Percentiles rank a stretch among this genome's conserved stretches.
Conservation (phyloP, 2,888 invertebrate species). For the Tipula helvola region DNA sequence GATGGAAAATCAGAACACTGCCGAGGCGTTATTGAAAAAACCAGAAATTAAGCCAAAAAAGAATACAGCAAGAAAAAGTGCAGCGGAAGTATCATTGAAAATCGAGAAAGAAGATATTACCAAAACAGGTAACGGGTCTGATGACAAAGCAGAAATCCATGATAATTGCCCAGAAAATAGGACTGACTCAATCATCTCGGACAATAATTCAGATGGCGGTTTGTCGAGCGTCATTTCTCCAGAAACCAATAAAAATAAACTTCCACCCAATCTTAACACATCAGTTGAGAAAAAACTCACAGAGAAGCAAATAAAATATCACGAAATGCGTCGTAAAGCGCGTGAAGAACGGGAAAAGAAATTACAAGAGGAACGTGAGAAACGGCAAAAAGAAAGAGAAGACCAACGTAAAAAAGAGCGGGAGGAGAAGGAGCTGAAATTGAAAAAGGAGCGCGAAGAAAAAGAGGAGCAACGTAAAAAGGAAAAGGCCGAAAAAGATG, state of each 20-base stretch:
- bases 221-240: background rate
- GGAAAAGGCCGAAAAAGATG: slow-evolving; percentile 20
- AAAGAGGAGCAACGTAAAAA: slow-evolving; percentile 18
- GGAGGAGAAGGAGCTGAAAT: slow-evolving; percentile 36
- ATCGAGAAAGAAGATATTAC: background rate
- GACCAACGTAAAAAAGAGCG: slow-evolving; percentile 42
- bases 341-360: slow-evolving; percentile 36
- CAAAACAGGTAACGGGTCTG: background rate
- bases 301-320: slow-evolving; percentile 23
- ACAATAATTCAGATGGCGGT: background rate
- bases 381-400: slow-evolving; percentile 39
- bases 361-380: slow-evolving; percentile 39
- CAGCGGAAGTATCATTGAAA: background rate
- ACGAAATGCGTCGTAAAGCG: background rate
- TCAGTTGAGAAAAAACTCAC: slow-evolving; percentile 14
- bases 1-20: background rate
- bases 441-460: slow-evolving; percentile 30
- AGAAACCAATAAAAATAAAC: background rate
- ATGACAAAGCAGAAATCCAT: background rate
- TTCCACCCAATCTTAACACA: background rate
- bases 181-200: background rate
- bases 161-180: background rate
- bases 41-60: background rate
- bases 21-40: background rate
- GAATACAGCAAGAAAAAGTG: background rate